Conservation (phyloP, 2,113 vertebrate genomes). For the Lepus timidus region DNA sequence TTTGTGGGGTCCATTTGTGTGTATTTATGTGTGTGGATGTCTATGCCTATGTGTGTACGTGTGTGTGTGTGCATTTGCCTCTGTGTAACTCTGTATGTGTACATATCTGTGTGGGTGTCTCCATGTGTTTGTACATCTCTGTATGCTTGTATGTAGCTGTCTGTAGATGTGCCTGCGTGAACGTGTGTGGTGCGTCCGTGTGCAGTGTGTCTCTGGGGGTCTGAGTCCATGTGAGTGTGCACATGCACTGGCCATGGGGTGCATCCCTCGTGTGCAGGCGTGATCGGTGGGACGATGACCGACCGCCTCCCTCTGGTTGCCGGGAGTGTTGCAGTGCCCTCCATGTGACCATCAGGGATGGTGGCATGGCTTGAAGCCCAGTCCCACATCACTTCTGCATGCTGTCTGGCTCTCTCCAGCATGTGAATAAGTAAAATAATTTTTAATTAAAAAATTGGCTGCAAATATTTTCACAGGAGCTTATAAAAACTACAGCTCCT, state of each 20-base stretch:
- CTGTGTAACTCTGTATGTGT: background rate
- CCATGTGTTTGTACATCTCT: background rate
- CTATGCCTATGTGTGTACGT: rapidly evolving
- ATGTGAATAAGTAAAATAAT: no score
- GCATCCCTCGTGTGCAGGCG: background rate
- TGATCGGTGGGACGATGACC: background rate
- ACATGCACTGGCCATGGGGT: background rate
- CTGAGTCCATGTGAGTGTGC: background rate
- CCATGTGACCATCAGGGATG: background rate
- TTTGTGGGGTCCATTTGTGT: no score
- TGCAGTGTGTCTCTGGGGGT: background rate
- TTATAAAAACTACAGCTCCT: background rate
- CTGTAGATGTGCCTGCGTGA: background rate
- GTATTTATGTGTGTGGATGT: rapidly evolving
- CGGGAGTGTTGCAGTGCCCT: background rate
- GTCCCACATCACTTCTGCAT: background rate
- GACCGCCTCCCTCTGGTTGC: background rate
- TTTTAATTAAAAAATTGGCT: background rate
- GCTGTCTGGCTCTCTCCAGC: background rate
- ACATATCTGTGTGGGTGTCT: background rate
- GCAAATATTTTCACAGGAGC: background rate
- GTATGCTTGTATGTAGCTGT: background rate
- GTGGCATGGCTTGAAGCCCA: background rate
- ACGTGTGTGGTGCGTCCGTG: background rate
- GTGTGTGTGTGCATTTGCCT: rapidly evolving